Conservation (phyloP, 2,113 vertebrate species). For the Falcunculus frontatus region DNA sequence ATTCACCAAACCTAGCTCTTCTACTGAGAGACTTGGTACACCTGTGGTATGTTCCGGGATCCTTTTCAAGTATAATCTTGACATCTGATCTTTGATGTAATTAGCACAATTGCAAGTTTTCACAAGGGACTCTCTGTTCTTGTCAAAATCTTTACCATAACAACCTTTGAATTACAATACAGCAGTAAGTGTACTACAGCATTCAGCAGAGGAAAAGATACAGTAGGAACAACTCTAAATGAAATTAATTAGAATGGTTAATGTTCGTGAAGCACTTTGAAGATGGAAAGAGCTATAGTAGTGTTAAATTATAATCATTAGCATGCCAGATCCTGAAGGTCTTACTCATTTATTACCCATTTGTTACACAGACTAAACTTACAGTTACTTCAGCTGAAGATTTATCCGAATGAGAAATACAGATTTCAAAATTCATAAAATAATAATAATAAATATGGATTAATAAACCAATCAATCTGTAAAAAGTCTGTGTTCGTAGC, state of each 20-base stretch:
- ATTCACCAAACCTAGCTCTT: constrained; percentile 44
- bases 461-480: not conserved
- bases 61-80: constrained; percentile 47
- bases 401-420: constrained; percentile 9
- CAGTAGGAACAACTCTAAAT: constrained; percentile 56
- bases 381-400: not conserved
- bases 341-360: constrained; percentile 44
- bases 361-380: constrained; percentile 38
- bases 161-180: constrained; percentile 67
- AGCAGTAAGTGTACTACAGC: constrained; percentile 47
- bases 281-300: constrained; percentile 41
- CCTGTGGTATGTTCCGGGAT: not conserved
- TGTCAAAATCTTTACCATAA: constrained; percentile 70
- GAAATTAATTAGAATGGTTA: constrained; percentile 67
- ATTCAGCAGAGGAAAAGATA: constrained; percentile 47
- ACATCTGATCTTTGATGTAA: constrained; percentile 58
- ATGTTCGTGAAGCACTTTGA: constrained; percentile 47
- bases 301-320: constrained; percentile 59
- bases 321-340: constrained; percentile 45
- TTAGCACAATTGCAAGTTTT: constrained; percentile 66
- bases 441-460: not conserved
- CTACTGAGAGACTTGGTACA: not conserved
- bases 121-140: constrained; percentile 68
- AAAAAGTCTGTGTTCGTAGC: not conserved
- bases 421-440: constrained; percentile 23